Evolutionary conservation across 2,113 vertebrate genomes (phyloP).

Genomic region (Cranoglanis bouderius): DNA sequence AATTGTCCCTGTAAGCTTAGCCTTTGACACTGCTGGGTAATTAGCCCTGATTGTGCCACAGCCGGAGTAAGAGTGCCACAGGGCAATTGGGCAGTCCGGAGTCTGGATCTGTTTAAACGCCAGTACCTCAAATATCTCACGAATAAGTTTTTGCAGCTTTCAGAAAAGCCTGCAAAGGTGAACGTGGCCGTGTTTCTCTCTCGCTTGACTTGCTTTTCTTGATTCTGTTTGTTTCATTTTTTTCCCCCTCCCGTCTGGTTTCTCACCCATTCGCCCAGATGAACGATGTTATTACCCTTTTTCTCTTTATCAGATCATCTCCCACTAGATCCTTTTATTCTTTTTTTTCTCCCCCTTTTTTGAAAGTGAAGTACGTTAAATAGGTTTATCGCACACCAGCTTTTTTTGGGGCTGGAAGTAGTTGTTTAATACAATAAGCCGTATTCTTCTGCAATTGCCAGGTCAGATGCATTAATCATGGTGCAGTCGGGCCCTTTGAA

Average conservation of each 20-base stretch:
- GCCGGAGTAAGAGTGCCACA: conserved; percentile 34
- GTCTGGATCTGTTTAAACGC: conserved; percentile 30
- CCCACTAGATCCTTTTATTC: conserved; percentile 51
- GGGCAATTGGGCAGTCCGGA: conserved; percentile 29
- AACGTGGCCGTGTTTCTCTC: neutral
- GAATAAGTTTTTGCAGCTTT: neutral
- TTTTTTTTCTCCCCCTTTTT: conserved; percentile 37
- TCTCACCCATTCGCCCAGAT: conserved; percentile 42
- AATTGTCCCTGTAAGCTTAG: conserved; percentile 45
- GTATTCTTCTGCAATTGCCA: conserved; percentile 76
- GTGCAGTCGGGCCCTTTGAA: conserved; percentile 73
- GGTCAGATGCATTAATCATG: conserved; percentile 79
- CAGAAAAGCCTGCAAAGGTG: conserved; percentile 11
- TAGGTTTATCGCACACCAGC: conserved; percentile 51
- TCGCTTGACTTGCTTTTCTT: neutral
- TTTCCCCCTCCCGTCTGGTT: neutral
- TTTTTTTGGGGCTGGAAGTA: conserved; percentile 62
- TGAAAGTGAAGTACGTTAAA: conserved; percentile 73
- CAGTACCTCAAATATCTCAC: conserved; percentile 1
- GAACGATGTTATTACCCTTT: conserved; percentile 68
- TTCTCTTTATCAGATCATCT: conserved; percentile 70
- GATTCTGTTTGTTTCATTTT: conserved; percentile 18
- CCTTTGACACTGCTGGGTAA: conserved; percentile 48
- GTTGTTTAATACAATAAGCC: conserved; percentile 69
- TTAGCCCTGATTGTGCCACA: conserved; percentile 48